Percentiles rank a stretch among this genome's conserved stretches.
Conservation (phyloP, 2,888 invertebrate species). For the Oscheius myriophilus region DNA sequence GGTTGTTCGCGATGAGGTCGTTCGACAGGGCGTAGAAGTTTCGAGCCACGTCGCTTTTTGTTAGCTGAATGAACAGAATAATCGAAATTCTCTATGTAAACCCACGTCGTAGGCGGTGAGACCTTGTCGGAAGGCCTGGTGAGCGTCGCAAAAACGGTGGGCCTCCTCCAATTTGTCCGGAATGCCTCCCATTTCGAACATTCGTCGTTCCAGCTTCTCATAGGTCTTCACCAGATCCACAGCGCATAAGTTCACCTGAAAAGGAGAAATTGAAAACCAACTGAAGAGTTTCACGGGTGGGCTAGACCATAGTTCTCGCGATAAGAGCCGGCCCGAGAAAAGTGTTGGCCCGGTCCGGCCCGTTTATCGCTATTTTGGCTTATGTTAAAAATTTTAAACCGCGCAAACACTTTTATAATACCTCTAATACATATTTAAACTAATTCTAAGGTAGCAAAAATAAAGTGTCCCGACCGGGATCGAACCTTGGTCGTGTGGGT, state of each 20-base stretch:
- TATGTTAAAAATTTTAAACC: too few relatives aligned
- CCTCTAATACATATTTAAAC: too few relatives aligned
- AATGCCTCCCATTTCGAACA: constrained; percentile 7
- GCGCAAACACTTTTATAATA: too few relatives aligned
- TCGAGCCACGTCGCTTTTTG: constrained; percentile 33
- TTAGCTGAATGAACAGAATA: constrained; percentile 4
- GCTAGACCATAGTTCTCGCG: too few relatives aligned
- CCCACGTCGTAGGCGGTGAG: background rate
- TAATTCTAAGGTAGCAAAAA: too few relatives aligned
- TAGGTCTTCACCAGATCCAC: constrained; percentile 5
- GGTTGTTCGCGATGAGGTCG: constrained; percentile 35
- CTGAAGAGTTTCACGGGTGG: too few relatives aligned
- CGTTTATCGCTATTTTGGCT: too few relatives aligned
- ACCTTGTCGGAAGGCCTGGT: background rate
- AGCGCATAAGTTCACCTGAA: background rate
- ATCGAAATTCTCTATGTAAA: background rate
- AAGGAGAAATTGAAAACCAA: background rate
- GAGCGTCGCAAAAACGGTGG: background rate
- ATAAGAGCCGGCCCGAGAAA: too few relatives aligned
- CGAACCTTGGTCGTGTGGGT: too few relatives aligned
- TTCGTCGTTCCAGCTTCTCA: constrained; percentile 2
- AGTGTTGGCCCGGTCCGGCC: background rate
- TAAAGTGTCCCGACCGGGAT: too few relatives aligned
- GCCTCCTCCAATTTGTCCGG: constrained; percentile 15
- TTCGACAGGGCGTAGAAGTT: constrained; percentile 34